Percentiles rank a stretch among this genome's conserved stretches.
Conservation (phyloP, 30 jellyfish, hydroid and myxozoan species). For the Hydra vulgaris region DNA sequence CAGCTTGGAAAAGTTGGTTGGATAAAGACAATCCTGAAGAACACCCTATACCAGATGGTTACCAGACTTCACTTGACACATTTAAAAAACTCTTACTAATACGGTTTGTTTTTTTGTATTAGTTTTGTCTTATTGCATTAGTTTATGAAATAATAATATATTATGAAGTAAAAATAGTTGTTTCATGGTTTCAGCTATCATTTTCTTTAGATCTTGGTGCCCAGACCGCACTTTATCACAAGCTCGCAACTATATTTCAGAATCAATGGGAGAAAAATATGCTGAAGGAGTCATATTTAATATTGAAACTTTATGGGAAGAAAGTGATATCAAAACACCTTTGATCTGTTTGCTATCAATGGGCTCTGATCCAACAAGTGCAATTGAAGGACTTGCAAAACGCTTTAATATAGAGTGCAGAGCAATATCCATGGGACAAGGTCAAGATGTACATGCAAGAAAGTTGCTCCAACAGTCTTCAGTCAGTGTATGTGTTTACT, state of each 20-base stretch:
- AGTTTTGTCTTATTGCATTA: not conserved
- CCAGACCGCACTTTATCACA: constrained; percentile 91
- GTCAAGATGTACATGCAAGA: constrained; percentile 93
- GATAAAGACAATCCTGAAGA: constrained; percentile 94
- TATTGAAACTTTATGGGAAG: constrained; percentile 87
- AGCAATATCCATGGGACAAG: constrained; percentile 97
- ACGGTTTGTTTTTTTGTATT: constrained; percentile 43
- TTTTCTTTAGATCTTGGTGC: constrained; percentile 61
- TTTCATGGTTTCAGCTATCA: too few relatives aligned
- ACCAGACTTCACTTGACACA: constrained; percentile 72
- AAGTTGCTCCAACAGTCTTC: constrained; percentile 65
- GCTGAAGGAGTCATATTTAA: constrained; percentile 89
- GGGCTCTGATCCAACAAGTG: constrained; percentile 96
- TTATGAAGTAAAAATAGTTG: too few relatives aligned
- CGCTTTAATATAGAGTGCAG: constrained; percentile 71
- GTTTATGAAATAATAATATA: too few relatives aligned
- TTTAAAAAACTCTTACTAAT: constrained; percentile 60
- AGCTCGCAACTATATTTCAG: constrained; percentile 76
- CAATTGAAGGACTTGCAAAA: constrained; percentile 84
- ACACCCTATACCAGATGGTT: constrained; percentile 81
- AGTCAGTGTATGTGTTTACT: constrained; percentile 51
- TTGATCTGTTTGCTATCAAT: constrained; percentile 78
- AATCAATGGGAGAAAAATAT: constrained; percentile 65
- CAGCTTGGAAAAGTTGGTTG: constrained; percentile 78
- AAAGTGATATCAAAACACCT: constrained; percentile 65